phyloP scores from a whole-genome alignment of 2,113 vertebrate genomes.

The Penelope pileata region DNA sequence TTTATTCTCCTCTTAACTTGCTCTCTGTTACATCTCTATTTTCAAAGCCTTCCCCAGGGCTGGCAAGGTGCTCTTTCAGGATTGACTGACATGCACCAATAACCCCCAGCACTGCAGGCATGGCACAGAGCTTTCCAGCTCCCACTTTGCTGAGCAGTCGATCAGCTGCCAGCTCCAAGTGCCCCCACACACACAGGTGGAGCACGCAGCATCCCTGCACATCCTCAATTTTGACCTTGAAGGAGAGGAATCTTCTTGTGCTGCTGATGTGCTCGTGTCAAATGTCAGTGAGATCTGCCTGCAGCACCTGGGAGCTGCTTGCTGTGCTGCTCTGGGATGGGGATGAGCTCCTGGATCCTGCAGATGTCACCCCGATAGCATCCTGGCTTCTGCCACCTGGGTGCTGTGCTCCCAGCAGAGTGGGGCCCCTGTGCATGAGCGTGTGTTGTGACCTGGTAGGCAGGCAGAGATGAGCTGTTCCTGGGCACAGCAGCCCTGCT shows the following conservation, averaged over 20 bases:
- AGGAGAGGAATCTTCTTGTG: neutral
- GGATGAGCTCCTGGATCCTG: neutral
- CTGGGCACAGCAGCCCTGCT: neutral
- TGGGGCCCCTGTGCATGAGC: rapidly evolving
- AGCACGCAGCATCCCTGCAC: neutral
- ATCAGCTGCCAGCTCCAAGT: neutral
- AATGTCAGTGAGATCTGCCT: neutral
- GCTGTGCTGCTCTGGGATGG: neutral
- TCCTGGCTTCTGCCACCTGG: too few relatives aligned
- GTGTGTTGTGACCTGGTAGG: rapidly evolving
- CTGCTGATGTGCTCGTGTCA: rapidly evolving
- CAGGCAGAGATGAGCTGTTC: neutral
- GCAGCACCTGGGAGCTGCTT: neutral
- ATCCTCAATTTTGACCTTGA: rapidly evolving
- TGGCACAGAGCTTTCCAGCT: neutral
- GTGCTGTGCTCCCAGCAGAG: neutral
- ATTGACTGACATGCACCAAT: neutral
- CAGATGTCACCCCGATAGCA: too few relatives aligned
- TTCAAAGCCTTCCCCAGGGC: neutral
- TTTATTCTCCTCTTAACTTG: neutral
- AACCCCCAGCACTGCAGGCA: neutral
- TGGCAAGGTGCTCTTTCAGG: neutral
- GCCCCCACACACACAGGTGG: neutral
- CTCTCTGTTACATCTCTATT: neutral
- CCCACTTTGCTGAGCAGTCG: neutral